phyloP scores from a whole-genome alignment of 2,113 vertebrate species.

The Rallus limicola region DNA sequence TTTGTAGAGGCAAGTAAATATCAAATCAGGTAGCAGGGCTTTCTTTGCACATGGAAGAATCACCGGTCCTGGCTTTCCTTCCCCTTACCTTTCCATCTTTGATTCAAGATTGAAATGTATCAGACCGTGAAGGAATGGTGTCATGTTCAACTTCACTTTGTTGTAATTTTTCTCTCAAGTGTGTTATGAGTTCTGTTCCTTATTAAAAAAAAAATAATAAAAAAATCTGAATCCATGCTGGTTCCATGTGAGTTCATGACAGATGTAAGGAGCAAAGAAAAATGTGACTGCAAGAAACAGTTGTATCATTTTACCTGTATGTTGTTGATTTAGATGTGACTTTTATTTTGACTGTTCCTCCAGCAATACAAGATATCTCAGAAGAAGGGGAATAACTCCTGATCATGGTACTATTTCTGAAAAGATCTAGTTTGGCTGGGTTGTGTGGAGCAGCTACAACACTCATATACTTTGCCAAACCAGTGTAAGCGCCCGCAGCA shows the following conservation, averaged over 20 bases:
- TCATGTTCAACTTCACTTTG: not conserved
- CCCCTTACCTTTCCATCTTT: not conserved
- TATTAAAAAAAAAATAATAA: not conserved
- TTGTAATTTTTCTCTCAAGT: constrained; percentile 32
- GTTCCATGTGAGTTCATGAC: not conserved
- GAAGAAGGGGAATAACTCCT: not conserved
- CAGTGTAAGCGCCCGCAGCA: accelerated
- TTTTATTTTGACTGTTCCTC: not conserved
- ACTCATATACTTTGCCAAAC: not conserved
- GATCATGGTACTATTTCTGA: not conserved
- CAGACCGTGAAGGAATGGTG: constrained; percentile 9
- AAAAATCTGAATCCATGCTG: not conserved
- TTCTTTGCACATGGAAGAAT: not conserved
- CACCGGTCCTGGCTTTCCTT: not conserved
- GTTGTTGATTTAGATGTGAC: not conserved
- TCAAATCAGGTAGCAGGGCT: not conserved
- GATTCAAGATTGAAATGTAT: constrained; percentile 56
- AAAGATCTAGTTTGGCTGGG: not conserved
- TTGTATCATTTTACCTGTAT: not conserved
- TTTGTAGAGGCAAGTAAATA: not conserved
- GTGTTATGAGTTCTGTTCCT: not conserved
- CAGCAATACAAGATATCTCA: not conserved
- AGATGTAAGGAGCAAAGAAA: not conserved
- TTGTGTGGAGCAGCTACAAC: not conserved
- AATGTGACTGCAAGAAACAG: not conserved